Base-by-base conservation (phyloP, 1,140 invertebrate genomes). In the Macrosteles quadrilineatus region DNA sequence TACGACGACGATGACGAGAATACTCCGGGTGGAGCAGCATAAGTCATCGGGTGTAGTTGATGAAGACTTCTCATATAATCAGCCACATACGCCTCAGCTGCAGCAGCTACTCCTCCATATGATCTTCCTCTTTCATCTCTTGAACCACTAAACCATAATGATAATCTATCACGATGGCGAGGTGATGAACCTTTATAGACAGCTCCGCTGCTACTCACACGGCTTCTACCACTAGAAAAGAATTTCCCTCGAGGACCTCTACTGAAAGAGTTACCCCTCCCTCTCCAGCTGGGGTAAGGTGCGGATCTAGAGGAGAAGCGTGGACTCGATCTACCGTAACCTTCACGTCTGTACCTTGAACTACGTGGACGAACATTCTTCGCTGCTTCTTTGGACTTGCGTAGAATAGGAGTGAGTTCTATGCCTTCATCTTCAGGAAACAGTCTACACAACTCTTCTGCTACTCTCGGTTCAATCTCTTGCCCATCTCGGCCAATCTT, bases 401-500 rank as follows among this genome's bases (percentile, higher is more conserved):
- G 86, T 68, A 97, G 83, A 73, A 98, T 94, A 43, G 93, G 90
- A 30, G 91, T 92, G 83, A 98, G 88, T 83, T 98, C 95, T 73
- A 97, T 92, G 76, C 90, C 90, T 75, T 96, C 91, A 81, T 99
- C 97, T 81, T 95, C 88, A 2, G 95, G 92, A 82, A 99, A 98
- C 45, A 98, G 82, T 74, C 95, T 88, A 80, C 97, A 98, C 31
- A 99, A 83, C 80, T 97, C 93, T 80, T 96, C 94, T 32, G 94
- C 97, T 71, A 98, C 94, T 78, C 92, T 88, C 14, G 96, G 95
- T 78, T 98, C 96, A 72, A 98, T 95, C 86, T 98, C 96, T 86
- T 98, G 97, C 19, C 97, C 97, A 87, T 99, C 97, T 75, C 97
- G 86, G 17, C 96, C 97, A 78, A 99, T 98, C 86, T 99, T 99